Evolutionary conservation across 2,888 invertebrate species (phyloP), one percentile per base, ranked within the genome.

Genomic region (Drosophila trichaetosa): DNA sequence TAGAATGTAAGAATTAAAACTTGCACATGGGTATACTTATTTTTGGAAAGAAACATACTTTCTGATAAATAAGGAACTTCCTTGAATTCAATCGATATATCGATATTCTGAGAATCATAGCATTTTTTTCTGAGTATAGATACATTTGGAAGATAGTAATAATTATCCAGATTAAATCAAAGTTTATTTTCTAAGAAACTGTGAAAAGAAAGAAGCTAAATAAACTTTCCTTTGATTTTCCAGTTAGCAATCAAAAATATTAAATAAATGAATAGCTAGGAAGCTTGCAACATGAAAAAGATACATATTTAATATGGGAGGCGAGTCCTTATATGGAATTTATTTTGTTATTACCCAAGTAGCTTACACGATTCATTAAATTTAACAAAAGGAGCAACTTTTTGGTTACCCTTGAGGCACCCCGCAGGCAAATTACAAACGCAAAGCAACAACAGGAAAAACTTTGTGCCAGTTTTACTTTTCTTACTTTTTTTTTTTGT

Each of bases 391-490:
- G 59, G 48, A 46, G 46, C 57, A 63, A 65, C 42, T 58, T 73
- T 68, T 60, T 57, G 40, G 2, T 18, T 10, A 29, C 31, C 18
- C 57, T 57, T 56, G 54, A 24, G 54, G 51, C 51, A 42, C 48
- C 65, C 74, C 72, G 49, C 62, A 48, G 79, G 62, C 79, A 79
- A 74, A 74, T 74, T 60, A 60, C 58, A 54, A 42, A 42, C 51
- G 57, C 13, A 27, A 27, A 64, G 36, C 40, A 62, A 53, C 64
- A 70, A 59, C 56, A 57, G 38, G 48, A 66, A 83, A 78, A 77
- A 74, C 59, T 88, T 88, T 83, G 78, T 80, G 69, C 71, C 83
- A 80, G 70, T 83, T 87, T 60, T 71, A 53, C 49, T 52, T 59
- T 65, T 80, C 51, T 53, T 53, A 5, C 34, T 27, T 24, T 48